Conservation (phyloP, 1,140 invertebrate species). For the Aphelenchoides avenae region DNA sequence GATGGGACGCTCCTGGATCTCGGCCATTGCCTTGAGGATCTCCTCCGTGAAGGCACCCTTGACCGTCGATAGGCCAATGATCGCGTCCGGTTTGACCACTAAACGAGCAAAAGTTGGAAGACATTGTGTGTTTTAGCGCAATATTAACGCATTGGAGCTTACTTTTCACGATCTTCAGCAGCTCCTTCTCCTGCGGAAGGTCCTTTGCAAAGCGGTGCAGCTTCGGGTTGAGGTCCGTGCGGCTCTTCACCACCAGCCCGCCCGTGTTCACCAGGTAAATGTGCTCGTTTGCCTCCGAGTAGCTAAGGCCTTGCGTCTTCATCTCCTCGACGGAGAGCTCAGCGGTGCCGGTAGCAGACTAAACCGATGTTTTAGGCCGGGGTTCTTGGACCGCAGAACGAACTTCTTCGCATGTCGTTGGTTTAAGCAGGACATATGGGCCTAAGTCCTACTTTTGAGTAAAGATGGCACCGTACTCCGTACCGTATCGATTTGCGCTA, state of each 20-base stretch:
- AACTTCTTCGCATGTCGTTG: too few species aligned
- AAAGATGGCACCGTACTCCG: too few species aligned
- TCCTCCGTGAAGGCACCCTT: constrained; percentile 80
- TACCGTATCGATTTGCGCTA: too few species aligned
- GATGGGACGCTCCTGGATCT: constrained; percentile 78
- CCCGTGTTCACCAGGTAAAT: constrained; percentile 70
- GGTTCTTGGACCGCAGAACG: too few species aligned
- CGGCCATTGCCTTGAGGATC: constrained; percentile 78
- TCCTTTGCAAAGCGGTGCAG: constrained; percentile 83
- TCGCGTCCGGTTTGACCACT: constrained; percentile 74
- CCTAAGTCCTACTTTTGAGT: too few species aligned
- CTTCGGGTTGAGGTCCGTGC: constrained; percentile 59
- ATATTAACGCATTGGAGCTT: not conserved
- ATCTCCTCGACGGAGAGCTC: constrained; percentile 76
- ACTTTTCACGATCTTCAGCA: constrained; percentile 71
- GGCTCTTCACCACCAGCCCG: constrained; percentile 60
- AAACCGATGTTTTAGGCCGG: too few species aligned
- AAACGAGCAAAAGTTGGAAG: not conserved
- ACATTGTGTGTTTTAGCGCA: constrained; percentile 8
- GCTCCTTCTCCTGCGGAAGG: constrained; percentile 70
- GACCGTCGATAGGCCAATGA: constrained; percentile 77
- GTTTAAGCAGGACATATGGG: too few species aligned
- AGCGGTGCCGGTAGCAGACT: constrained; percentile 59
- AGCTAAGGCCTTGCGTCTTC: constrained; percentile 61
- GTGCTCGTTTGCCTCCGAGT: constrained; percentile 72